Evolutionary conservation across 2,888 invertebrate species (phyloP).

Genomic region (Callosobruchus maculatus): DNA sequence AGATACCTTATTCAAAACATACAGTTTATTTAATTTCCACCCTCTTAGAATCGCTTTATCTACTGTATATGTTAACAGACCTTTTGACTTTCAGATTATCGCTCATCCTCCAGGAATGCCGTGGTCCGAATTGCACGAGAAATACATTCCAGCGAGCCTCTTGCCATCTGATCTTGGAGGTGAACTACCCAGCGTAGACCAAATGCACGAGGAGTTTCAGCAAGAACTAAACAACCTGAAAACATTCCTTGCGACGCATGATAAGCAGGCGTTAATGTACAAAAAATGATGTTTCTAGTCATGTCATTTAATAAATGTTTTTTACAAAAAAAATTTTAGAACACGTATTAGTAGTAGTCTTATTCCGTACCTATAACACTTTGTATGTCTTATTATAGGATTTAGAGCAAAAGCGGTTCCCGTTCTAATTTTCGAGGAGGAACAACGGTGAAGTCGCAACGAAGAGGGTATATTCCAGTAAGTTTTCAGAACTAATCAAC

Average conservation of each 20-base stretch:
- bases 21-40: too few relatives aligned
- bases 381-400: too few relatives aligned
- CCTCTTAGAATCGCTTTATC: too few relatives aligned
- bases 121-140: constrained; percentile 54
- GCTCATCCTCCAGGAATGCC: constrained; percentile 57
- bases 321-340: neutral
- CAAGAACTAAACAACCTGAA: constrained; percentile 35
- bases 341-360: too few relatives aligned
- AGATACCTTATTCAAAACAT: too few relatives aligned
- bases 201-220: constrained; percentile 53
- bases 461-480: too few relatives aligned
- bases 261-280: constrained; percentile 43
- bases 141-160: constrained; percentile 46
- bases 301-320: neutral
- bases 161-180: constrained; percentile 60
- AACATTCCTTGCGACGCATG: constrained; percentile 35
- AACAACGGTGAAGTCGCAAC: too few relatives aligned
- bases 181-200: constrained; percentile 51
- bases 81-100: constrained; percentile 51
- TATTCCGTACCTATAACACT: too few relatives aligned
- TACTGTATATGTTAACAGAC: too few relatives aligned
- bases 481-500: too few relatives aligned
- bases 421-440: too few relatives aligned
- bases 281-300: constrained; percentile 4
- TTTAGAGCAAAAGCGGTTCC: too few relatives aligned